Percentiles rank a stretch among this genome's conserved stretches.
Evolutionary conservation across 2,113 vertebrate genomes (phyloP).

Genomic region (Pterocles burchelli): DNA sequence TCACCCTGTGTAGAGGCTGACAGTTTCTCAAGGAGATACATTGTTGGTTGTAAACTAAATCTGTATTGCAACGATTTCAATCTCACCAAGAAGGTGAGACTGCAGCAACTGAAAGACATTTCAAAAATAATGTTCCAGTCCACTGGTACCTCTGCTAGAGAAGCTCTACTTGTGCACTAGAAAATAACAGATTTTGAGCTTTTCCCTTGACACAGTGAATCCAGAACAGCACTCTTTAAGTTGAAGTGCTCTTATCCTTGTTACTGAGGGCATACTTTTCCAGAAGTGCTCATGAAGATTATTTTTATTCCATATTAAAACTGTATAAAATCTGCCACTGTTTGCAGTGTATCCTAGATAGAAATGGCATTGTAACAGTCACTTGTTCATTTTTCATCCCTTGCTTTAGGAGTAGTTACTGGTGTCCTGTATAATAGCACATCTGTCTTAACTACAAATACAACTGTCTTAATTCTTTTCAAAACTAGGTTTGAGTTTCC

Average conservation of each 20-base stretch:
- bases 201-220: background rate
- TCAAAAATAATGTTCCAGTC: background rate
- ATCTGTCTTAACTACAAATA: background rate
- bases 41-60: background rate
- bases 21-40: background rate
- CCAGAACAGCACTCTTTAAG: background rate
- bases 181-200: background rate
- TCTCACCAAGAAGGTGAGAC: background rate
- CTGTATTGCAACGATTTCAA: background rate
- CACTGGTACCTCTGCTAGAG: background rate
- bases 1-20: background rate
- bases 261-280: background rate
- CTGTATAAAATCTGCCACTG: background rate
- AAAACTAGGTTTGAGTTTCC: conserved; percentile 95
- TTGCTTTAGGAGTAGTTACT: background rate
- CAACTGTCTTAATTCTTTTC: background rate
- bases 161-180: background rate
- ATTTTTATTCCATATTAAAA: background rate
- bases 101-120: background rate
- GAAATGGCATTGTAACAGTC: background rate
- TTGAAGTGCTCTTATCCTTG: background rate
- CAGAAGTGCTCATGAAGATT: background rate
- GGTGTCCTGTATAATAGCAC: background rate
- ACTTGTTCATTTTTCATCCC: background rate
- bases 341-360: background rate